Evolutionary conservation across 2,888 invertebrate genomes (phyloP).

Genomic region (Hydropsyche betteni): DNA sequence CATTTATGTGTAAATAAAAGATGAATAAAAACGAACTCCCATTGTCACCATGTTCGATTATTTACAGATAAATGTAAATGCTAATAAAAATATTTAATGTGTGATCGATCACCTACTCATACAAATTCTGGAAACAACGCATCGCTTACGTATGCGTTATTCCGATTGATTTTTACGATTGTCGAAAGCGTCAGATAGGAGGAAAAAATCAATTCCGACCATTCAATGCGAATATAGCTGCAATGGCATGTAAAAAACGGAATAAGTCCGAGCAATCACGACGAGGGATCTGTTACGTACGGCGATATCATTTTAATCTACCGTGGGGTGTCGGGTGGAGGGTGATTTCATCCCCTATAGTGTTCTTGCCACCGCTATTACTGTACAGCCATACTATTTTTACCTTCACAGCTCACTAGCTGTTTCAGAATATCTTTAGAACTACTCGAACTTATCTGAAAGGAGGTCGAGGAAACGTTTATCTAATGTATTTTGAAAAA

Average conservation of each 20-base stretch:
- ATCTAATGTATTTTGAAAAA: background rate
- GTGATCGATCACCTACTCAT: background rate
- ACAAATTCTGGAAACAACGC: too few species aligned
- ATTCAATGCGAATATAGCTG: slow-evolving; percentile 31
- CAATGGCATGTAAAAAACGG: slow-evolving; percentile 43
- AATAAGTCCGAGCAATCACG: slow-evolving; percentile 47
- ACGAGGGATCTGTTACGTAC: slow-evolving; percentile 41
- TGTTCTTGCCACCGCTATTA: background rate
- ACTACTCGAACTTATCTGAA: too few species aligned
- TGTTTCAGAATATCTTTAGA: slow-evolving; percentile 23
- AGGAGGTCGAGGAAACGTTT: too few species aligned
- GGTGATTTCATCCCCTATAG: slow-evolving; percentile 17
- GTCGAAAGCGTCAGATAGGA: slow-evolving; percentile 15
- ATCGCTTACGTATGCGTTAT: too few species aligned
- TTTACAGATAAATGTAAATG: slow-evolving; percentile 23
- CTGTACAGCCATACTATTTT: background rate
- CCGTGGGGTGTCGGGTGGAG: slow-evolving; percentile 20
- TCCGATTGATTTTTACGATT: too few species aligned
- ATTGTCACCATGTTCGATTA: slow-evolving; percentile 21
- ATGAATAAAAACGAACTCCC: slow-evolving; percentile 35
- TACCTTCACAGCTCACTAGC: background rate
- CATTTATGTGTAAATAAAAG: slow-evolving; percentile 47
- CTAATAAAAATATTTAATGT: background rate
- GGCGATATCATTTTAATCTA: slow-evolving; percentile 49
- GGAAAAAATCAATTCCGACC: slow-evolving; percentile 25